Evolutionary conservation across 2,113 vertebrate species (phyloP).

Genomic region (Pseudorasbora parva): DNA sequence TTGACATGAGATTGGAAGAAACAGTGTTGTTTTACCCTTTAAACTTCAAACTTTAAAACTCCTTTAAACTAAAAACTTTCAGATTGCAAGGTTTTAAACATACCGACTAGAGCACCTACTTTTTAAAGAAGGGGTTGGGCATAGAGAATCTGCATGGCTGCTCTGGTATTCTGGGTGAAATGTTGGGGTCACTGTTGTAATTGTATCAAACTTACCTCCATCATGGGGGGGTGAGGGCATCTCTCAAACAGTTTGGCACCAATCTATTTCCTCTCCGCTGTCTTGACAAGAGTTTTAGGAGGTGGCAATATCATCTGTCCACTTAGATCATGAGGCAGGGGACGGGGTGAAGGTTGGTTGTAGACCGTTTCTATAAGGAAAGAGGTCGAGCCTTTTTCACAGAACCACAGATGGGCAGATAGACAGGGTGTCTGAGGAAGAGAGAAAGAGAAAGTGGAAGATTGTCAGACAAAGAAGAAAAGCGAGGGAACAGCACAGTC

Average conservation of each 20-base stretch:
- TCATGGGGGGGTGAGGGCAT: slow-evolving; percentile 96
- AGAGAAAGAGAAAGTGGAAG: slow-evolving; percentile 13
- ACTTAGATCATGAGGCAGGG: slow-evolving; percentile 35
- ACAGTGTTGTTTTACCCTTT: too few relatives aligned
- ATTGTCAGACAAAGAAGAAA: slow-evolving; percentile 48
- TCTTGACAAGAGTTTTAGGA: slow-evolving; percentile 59
- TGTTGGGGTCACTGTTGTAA: background rate
- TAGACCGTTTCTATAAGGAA: slow-evolving; percentile 37
- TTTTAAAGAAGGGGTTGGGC: background rate
- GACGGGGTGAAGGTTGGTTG: slow-evolving; percentile 36
- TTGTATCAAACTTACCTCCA: slow-evolving; percentile 80
- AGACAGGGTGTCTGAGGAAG: slow-evolving; percentile 46
- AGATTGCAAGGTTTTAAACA: too few relatives aligned
- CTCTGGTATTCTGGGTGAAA: background rate
- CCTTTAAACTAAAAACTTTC: too few relatives aligned
- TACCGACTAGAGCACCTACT: background rate
- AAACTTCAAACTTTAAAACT: too few relatives aligned
- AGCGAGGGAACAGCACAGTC: slow-evolving; percentile 41
- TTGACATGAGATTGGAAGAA: too few relatives aligned
- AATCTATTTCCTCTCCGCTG: slow-evolving; percentile 62
- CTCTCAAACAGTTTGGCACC: slow-evolving; percentile 68
- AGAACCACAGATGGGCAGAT: slow-evolving; percentile 47
- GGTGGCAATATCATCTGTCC: slow-evolving; percentile 66
- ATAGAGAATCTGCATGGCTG: background rate
- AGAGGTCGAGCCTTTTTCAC: slow-evolving; percentile 56